Evolutionary conservation across 2,888 invertebrate species (phyloP), one percentile per base, ranked within the genome.

Genomic region (Pogonocherus hispidulus): DNA sequence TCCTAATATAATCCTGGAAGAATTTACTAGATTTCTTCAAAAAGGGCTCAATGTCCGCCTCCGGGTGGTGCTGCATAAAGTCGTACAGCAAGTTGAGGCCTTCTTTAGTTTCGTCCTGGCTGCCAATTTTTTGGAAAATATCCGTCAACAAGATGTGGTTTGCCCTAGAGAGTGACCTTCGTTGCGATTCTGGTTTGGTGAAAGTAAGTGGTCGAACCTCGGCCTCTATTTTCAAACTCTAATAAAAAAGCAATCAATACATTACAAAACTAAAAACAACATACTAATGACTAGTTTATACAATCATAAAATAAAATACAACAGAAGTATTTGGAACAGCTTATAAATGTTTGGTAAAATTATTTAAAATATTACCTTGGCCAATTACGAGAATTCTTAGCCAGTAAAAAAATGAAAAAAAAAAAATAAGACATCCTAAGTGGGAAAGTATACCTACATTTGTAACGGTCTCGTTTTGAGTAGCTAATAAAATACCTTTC

Each of bases 41-140:
- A 85, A 93, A 95, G 23, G 94, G 94, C 84, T 94, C 93, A 46
- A 94, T 90, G 81, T 95, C 94, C 20, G 94, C 93, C 77, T 95
- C 94, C 0, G 96, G 95, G 83, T 95, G 91, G 76, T 93, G 91
- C 80, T 91, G 90, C 87, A 90, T 90, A 80, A 95, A 91, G 78
- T 95, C 94, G 76, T 94, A 95, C 14, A 96, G 86, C 79, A 94
- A 91, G 69, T 90, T 89, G 66, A 98, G 86, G 37, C 97, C 98
- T 85, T 95, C 90, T 76, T 89, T 89, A 2, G 94, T 94, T 70
- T 94, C 94, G 72, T 96, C 94, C 85, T 95, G 96, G 52, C 91
- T 93, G 41, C 96, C 96, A 80, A 97, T 96, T 79, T 96, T 91
- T 85, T 94, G 94, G 78, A 97, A 94, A 79, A 97, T 97, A 80